phyloP scores from a whole-genome alignment of 2,888 invertebrate genomes.

The Tipula vernalis region DNA sequence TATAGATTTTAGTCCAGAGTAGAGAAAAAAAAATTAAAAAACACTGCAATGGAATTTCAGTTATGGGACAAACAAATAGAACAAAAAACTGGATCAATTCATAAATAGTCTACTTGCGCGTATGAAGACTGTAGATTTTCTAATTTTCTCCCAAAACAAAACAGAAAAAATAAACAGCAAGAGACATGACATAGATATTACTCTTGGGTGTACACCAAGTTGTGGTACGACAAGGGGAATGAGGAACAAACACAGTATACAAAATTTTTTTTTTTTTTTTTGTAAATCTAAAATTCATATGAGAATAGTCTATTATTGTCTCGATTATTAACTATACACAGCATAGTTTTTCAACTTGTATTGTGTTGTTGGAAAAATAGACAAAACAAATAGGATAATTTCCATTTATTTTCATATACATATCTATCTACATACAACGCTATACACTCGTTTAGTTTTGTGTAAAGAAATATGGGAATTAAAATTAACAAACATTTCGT shows the following conservation, averaged over 20 bases:
- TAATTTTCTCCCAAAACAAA: neutral
- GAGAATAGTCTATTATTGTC: slow-evolving; percentile 4
- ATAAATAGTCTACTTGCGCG: neutral
- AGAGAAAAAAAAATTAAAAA: neutral
- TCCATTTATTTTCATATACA: neutral
- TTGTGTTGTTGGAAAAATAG: neutral
- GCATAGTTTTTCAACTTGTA: neutral
- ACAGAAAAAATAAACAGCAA: neutral
- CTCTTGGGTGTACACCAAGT: neutral
- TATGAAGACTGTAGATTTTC: neutral
- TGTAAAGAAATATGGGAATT: neutral
- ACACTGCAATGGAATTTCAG: neutral
- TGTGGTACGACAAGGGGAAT: neutral
- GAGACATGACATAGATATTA: neutral
- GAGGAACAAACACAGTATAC: neutral
- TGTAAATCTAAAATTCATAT: neutral
- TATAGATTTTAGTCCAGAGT: neutral
- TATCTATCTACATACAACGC: neutral
- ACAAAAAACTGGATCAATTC: neutral
- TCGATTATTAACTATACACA: neutral
- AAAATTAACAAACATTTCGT: neutral
- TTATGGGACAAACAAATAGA: neutral
- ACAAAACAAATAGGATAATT: slow-evolving; percentile 4
- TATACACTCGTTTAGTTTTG: neutral
- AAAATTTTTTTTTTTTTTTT: neutral